Evolutionary conservation across 92 coral and sea anemone species (phyloP).

Genomic region (Diadumene lineata): DNA sequence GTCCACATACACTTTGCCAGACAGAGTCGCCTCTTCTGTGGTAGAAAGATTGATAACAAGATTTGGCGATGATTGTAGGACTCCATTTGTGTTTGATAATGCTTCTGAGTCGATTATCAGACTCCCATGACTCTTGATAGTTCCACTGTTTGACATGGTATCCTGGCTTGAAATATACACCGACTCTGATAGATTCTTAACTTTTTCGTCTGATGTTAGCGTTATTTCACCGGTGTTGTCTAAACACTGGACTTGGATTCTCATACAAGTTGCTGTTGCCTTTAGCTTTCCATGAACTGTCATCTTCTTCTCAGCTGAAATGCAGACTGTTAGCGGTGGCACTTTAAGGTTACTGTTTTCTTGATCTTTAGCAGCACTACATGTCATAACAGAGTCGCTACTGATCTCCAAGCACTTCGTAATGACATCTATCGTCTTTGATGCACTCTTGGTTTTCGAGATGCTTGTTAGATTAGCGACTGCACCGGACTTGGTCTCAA

Average conservation of each 20-base stretch:
- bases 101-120: slow-evolving; percentile 32
- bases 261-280: slow-evolving; percentile 30
- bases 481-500: slow-evolving; percentile 45
- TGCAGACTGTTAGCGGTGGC: slow-evolving; percentile 18
- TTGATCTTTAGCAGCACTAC: slow-evolving; percentile 23
- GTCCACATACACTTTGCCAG: slow-evolving; percentile 46
- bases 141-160: slow-evolving; percentile 36
- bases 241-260: slow-evolving; percentile 35
- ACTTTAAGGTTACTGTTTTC: slow-evolving; percentile 7
- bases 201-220: slow-evolving; percentile 21
- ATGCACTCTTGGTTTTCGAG: neutral
- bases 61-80: slow-evolving; percentile 36
- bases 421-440: slow-evolving; percentile 34
- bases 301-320: slow-evolving; percentile 39
- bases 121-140: slow-evolving; percentile 45
- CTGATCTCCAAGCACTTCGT: slow-evolving; percentile 50
- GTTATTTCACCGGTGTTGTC: slow-evolving; percentile 45
- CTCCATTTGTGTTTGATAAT: slow-evolving; percentile 43
- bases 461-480: slow-evolving; percentile 34
- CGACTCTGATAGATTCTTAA: neutral
- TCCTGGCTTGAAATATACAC: slow-evolving; percentile 15
- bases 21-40: slow-evolving; percentile 39
- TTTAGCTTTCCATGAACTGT: slow-evolving; percentile 47
- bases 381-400: slow-evolving; percentile 33
- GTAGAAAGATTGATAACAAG: slow-evolving; percentile 28